These are phyloP conservation scores for Reinhardtius hippoglossoides DNA, from an alignment of 2,113 vertebrate genomes.

Conservation along the genomic window DNA sequence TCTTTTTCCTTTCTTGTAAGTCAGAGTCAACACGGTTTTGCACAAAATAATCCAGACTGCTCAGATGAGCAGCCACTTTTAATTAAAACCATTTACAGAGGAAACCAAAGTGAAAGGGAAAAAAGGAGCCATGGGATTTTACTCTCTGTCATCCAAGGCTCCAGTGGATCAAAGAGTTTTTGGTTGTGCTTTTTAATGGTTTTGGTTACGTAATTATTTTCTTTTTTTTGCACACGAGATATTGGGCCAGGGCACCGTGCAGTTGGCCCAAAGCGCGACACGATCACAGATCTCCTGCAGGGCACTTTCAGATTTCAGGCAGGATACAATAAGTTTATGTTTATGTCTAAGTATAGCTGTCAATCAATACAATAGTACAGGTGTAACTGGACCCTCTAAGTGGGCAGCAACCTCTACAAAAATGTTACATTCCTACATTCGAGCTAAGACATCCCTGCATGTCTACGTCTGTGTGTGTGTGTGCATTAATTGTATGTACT, in stretches of 20 bases:
- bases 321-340: slow-evolving; percentile 40
- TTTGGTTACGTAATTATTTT: slow-evolving; percentile 62
- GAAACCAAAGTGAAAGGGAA: slow-evolving; percentile 64
- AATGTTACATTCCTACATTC: slow-evolving; percentile 6
- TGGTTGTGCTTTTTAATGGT: slow-evolving; percentile 71
- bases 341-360: slow-evolving; percentile 57
- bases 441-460: slow-evolving; percentile 1
- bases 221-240: slow-evolving; percentile 63
- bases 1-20: slow-evolving; percentile 32
- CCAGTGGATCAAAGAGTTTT: slow-evolving; percentile 70
- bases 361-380: slow-evolving; percentile 58
- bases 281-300: slow-evolving; percentile 23
- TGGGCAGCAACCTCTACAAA: slow-evolving; percentile 23
- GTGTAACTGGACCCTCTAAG: slow-evolving; percentile 41
- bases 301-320: slow-evolving; percentile 44
- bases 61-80: slow-evolving; percentile 71
- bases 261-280: slow-evolving; percentile 27
- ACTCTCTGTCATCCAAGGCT: slow-evolving; percentile 68
- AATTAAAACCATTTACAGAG: slow-evolving; percentile 80
- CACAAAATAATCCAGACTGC: slow-evolving; percentile 68
- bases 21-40: slow-evolving; percentile 56
- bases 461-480: slow-evolving; percentile 5
- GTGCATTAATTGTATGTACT: slow-evolving; percentile 6
- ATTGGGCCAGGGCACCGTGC: slow-evolving; percentile 32
- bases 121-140: slow-evolving; percentile 65